phyloP scores from a whole-genome alignment of 2,113 vertebrate species.

The Tonatia bakeri region DNA sequence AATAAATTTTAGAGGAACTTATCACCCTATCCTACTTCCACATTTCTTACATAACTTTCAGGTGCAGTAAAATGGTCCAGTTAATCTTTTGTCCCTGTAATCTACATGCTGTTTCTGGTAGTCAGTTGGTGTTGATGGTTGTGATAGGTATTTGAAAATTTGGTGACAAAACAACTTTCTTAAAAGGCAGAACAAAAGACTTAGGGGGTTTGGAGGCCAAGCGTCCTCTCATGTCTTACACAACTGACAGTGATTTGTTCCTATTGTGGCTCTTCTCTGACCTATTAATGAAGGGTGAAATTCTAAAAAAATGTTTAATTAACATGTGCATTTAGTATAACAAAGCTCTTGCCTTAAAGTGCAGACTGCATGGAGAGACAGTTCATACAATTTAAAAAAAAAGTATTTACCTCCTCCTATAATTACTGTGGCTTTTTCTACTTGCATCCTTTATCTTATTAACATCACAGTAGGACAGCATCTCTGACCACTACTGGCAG shows the following conservation, averaged over 20 bases:
- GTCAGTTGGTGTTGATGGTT: background rate
- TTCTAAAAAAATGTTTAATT: constrained; percentile 84
- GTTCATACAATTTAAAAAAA: constrained; percentile 71
- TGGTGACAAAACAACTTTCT: background rate
- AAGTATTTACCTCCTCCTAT: constrained; percentile 76
- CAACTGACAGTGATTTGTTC: constrained; percentile 60
- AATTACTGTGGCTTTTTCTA: constrained; percentile 79
- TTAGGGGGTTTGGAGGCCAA: background rate
- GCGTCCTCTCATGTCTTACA: background rate
- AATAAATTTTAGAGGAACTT: constrained; percentile 12
- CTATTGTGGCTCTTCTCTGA: constrained; percentile 74
- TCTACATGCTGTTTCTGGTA: background rate
- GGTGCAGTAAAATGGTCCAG: background rate
- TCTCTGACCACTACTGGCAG: constrained; percentile 75
- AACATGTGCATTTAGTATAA: constrained; percentile 81
- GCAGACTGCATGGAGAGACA: constrained; percentile 72
- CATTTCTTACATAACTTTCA: background rate
- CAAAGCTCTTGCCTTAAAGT: constrained; percentile 76
- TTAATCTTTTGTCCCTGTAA: background rate
- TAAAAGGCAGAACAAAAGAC: constrained; percentile 32
- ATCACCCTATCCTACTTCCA: background rate
- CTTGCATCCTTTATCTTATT: constrained; percentile 80
- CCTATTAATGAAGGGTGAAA: constrained; percentile 79
- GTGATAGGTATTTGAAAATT: background rate
- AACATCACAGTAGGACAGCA: constrained; percentile 82